Evolutionary conservation across 2,797 vertebrate genomes (phyloP).

Genomic region (Hyperoplus lanceolatus): DNA sequence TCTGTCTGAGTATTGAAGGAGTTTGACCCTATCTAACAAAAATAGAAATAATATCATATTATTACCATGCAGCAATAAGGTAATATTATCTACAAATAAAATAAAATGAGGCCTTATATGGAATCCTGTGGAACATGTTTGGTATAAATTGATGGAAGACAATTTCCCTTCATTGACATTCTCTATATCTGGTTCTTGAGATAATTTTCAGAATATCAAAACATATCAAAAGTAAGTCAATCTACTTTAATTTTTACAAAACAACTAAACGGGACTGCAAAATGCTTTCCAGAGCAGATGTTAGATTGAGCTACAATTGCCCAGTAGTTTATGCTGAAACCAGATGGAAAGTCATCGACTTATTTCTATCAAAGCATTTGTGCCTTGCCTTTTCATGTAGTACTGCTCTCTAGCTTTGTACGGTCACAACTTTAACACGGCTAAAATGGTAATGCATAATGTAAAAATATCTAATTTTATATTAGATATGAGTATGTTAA

Average conservation of each 20-base stretch:
- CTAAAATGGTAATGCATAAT: background rate
- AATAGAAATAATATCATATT: background rate
- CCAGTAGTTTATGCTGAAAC: slow-evolving; percentile 8
- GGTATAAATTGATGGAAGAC: background rate
- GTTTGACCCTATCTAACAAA: background rate
- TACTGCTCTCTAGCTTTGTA: background rate
- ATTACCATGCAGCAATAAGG: background rate
- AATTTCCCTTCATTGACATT: background rate
- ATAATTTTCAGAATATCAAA: background rate
- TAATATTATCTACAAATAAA: background rate
- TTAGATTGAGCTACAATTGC: slow-evolving; percentile 9
- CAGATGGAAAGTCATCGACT: slow-evolving; percentile 7
- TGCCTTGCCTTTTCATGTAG: slow-evolving; percentile 17
- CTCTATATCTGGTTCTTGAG: background rate
- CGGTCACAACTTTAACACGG: background rate
- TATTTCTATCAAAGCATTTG: slow-evolving; percentile 22
- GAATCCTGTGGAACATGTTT: background rate
- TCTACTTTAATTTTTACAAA: slow-evolving; percentile 2
- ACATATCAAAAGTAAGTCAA: background rate
- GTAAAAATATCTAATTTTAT: background rate
- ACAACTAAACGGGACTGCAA: background rate
- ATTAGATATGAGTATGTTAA: background rate
- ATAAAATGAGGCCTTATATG: background rate
- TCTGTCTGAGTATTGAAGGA: background rate
- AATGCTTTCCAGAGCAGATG: background rate